Percentiles rank a stretch among this genome's conserved stretches.
Evolutionary conservation across 92 coral and sea anemone species (phyloP).

Genomic region (Zoanthus gigantus): DNA sequence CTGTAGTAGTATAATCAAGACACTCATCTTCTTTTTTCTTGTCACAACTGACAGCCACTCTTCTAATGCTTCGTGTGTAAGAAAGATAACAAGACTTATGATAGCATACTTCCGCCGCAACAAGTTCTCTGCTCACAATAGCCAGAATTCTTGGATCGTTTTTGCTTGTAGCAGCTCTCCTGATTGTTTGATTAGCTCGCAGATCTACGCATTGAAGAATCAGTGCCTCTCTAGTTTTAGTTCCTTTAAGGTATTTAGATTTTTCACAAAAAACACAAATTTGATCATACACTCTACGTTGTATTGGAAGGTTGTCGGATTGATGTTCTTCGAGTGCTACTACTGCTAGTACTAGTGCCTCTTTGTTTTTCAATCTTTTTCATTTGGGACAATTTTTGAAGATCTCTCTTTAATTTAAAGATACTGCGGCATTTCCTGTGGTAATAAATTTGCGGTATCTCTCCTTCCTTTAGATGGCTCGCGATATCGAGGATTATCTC

Average conservation of each 20-base stretch:
- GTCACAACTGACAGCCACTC: too few species aligned
- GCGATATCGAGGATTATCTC: not conserved
- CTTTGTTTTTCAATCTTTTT: not conserved
- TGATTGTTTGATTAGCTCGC: constrained; percentile 36
- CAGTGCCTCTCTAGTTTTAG: constrained; percentile 51
- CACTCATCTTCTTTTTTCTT: too few species aligned
- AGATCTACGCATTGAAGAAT: not conserved
- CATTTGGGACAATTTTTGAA: not conserved
- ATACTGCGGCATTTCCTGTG: not conserved
- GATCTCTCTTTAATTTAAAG: not conserved
- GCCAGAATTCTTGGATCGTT: constrained; percentile 63
- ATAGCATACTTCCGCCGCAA: constrained; percentile 76
- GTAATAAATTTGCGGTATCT: not conserved
- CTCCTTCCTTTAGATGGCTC: not conserved
- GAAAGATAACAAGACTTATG: constrained; percentile 73
- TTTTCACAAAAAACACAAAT: constrained; percentile 28
- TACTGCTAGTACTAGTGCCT: not conserved
- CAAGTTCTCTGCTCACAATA: constrained; percentile 60
- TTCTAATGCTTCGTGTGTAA: constrained; percentile 24
- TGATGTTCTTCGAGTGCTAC: not conserved
- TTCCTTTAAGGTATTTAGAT: not conserved
- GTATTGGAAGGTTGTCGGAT: too few species aligned
- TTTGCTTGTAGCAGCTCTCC: constrained; percentile 56
- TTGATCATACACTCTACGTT: too few species aligned
- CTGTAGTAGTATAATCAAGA: too few species aligned